Evolutionary conservation across 1,140 invertebrate species (phyloP).

Genomic region (Carcinoscorpius rotundicauda): DNA sequence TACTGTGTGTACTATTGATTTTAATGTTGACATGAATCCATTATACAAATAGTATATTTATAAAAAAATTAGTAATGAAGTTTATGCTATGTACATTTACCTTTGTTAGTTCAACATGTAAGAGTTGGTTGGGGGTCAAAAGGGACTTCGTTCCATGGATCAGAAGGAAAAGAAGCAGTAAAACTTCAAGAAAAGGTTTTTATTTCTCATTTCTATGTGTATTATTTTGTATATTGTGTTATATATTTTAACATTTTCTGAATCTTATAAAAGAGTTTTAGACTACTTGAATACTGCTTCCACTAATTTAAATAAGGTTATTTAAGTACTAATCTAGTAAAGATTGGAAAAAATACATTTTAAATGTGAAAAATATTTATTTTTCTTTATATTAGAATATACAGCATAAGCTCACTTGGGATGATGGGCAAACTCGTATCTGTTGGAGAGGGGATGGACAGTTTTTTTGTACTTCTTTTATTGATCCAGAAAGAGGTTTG

Average conservation of each 20-base stretch:
- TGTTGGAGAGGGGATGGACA: conserved; percentile 73
- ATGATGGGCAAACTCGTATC: conserved; percentile 47
- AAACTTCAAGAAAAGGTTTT: conserved; percentile 28
- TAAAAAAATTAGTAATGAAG: conserved; percentile 11
- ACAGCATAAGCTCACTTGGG: conserved; percentile 22
- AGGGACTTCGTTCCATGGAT: conserved; percentile 90
- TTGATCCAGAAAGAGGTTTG: conserved; percentile 33
- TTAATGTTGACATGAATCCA: no score
- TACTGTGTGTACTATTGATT: no score
- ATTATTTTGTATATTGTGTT: neutral
- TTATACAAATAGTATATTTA: no score
- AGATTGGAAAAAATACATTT: neutral
- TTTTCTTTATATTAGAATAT: neutral
- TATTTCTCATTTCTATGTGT: neutral
- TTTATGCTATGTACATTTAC: neutral
- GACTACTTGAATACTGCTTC: neutral
- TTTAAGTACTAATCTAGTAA: neutral
- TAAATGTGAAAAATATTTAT: neutral
- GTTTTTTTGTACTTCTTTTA: conserved; percentile 61
- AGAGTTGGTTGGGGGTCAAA: conserved; percentile 90
- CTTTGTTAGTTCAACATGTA: conserved; percentile 48
- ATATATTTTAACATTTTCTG: neutral
- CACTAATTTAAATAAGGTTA: conserved; percentile 8
- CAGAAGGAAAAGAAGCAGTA: conserved; percentile 66
- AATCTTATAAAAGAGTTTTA: neutral